Base-by-base conservation (phyloP, 2,113 vertebrate genomes). In the Dromas ardeola region DNA sequence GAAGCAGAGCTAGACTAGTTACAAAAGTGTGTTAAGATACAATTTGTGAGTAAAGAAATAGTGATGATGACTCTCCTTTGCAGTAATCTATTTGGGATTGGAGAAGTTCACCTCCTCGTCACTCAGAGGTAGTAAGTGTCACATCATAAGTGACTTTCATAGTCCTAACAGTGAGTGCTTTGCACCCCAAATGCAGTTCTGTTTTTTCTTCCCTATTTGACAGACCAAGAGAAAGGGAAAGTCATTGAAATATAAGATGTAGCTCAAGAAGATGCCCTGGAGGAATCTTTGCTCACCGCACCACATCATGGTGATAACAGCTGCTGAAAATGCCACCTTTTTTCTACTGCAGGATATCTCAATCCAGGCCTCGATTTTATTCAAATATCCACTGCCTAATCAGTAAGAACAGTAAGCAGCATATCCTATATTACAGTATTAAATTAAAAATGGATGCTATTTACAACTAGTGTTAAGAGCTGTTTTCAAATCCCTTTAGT, bases 401-500 rank as follows among this genome's bases (percentile, higher is more conserved):
- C 38, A 79, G 42, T 55, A 72, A 91, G 56, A 85, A 42, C 73
- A 78, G 22, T 45, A 77, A 78, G 22, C 14, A 81, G 58, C 30
- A 59, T 34, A 58, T 63, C 55, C 40, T 88, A 4, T 36, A 59
- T 47, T 59, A 70, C 15, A 69, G 11, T 70, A 81, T 50, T 85
- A 82, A 69, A 69, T 83, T 36, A 11, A 74, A 94, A 80, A 88
- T 21, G 38, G 17, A 59, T 42, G 38, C 34, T 81, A 42, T 70
- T 91, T 84, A 91, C 69, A 72, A 14, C n/a, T 79, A 34, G 29
- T 50, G 23, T 71, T 73, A 80, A 82, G n/a, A 90, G 29, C 22
- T 79, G 45, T 49, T 94, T 86, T 81, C 67, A 94, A 81, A 92
- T 86, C 47, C 59, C 56, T 73, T 88, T 38, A 93, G 61, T 92